Conservation (phyloP, 2,113 vertebrate species). For the Aix galericulata region DNA sequence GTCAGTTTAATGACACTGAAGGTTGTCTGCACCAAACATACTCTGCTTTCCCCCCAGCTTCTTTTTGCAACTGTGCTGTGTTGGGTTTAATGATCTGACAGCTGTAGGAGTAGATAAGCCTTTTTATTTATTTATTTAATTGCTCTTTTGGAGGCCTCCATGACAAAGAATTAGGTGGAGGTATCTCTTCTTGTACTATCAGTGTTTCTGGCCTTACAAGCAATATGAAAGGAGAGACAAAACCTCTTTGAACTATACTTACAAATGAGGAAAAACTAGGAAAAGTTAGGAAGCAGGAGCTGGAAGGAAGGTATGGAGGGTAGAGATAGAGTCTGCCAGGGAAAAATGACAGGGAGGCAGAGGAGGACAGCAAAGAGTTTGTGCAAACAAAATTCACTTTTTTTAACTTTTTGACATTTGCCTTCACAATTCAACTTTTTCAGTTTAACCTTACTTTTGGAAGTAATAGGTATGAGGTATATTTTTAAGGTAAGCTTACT, state of each 20-base stretch:
- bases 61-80: not conserved
- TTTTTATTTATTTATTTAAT: not conserved
- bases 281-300: not conserved
- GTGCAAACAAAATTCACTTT: not conserved
- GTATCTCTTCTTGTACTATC: not conserved
- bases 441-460: not conserved
- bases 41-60: not conserved
- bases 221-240: not conserved
- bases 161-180: not conserved
- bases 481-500: not conserved
- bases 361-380: not conserved
- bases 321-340: rapidly evolving
- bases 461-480: not conserved
- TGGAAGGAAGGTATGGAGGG: not conserved
- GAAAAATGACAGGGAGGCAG: not conserved
- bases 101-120: not conserved
- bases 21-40: not conserved
- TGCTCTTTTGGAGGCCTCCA: not conserved
- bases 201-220: not conserved
- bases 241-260: not conserved
- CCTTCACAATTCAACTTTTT: not conserved
- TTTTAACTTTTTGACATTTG: not conserved
- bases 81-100: not conserved
- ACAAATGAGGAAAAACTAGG: not conserved
- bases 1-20: not conserved